Percentiles rank a stretch among this genome's conserved stretches.
These are phyloP conservation scores for Gymnothorax javanicus DNA, from an alignment of 2,797 vertebrate species.

Conservation along the genomic window DNA sequence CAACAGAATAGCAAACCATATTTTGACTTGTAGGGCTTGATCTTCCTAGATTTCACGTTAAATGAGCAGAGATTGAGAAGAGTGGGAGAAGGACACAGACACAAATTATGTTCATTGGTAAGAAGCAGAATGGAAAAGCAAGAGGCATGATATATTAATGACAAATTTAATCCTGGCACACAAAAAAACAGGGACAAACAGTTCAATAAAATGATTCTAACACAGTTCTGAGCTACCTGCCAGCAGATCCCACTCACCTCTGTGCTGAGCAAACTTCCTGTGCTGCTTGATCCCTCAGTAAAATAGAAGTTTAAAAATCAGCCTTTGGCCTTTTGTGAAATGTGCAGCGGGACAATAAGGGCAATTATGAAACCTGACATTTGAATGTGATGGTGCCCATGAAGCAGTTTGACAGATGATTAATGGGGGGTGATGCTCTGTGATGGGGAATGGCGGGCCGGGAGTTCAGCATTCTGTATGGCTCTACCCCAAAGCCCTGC, in stretches of 20 bases:
- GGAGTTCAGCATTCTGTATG: not conserved
- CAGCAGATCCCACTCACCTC: not conserved
- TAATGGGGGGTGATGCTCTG: not conserved
- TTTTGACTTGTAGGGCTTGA: too few relatives aligned
- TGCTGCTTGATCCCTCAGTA: not conserved
- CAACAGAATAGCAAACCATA: not conserved
- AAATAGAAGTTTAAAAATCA: slow-evolving; percentile 6
- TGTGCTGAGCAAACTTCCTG: not conserved
- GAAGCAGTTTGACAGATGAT: not conserved
- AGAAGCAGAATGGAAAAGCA: not conserved
- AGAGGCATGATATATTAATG: not conserved
- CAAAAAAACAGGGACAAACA: not conserved
- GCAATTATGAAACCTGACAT: slow-evolving; percentile 18
- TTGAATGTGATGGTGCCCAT: not conserved
- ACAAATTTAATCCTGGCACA: not conserved
- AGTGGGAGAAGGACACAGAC: not conserved
- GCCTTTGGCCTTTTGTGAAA: slow-evolving; percentile 9
- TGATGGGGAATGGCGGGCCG: not conserved
- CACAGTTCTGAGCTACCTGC: not conserved
- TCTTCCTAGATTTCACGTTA: too few relatives aligned
- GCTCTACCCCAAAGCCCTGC: not conserved
- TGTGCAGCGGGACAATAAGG: slow-evolving; percentile 10
- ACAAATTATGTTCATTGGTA: not conserved
- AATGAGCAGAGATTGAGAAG: not conserved
- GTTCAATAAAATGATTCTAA: not conserved